A percentile compares a stretch with the other conserved stretches of the same genome.
These are phyloP conservation scores for Agelaius phoeniceus DNA, from an alignment of 2,113 vertebrate species.

Conservation along the genomic window DNA sequence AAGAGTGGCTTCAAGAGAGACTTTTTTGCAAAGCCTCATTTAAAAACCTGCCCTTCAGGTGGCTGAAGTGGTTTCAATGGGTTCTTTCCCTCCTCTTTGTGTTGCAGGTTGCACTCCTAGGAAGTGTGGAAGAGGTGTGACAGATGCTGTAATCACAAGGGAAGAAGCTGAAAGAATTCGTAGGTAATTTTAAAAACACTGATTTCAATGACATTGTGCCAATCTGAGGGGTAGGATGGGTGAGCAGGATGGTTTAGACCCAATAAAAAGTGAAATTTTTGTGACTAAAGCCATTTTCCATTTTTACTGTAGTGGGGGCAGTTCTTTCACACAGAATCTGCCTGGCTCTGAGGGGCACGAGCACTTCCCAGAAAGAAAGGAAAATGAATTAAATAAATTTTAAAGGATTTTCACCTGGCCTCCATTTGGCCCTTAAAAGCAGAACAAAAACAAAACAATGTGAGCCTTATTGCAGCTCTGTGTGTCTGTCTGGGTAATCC, in stretches of 20 bases:
- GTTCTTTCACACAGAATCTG: neutral
- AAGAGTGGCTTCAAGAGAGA: neutral
- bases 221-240: neutral
- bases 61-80: neutral
- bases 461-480: neutral
- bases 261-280: neutral
- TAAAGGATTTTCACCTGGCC: neutral
- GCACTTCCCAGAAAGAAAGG: neutral
- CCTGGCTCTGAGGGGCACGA: neutral
- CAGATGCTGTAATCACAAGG: conserved; percentile 81
- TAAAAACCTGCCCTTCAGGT: neutral
- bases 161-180: conserved; percentile 84
- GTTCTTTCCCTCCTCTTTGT: neutral
- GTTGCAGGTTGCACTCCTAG: conserved; percentile 90
- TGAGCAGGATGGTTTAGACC: neutral
- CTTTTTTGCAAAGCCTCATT: neutral
- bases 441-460: neutral
- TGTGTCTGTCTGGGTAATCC: neutral
- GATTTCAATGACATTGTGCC: neutral
- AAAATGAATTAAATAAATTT: neutral
- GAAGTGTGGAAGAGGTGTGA: conserved; percentile 88
- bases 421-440: neutral
- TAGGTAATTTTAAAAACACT: conserved; percentile 51
- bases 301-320: neutral
- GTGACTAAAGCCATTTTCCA: neutral